Base-by-base conservation (phyloP, 1,140 invertebrate genomes). In the Macrotrachela quadricornifera region DNA sequence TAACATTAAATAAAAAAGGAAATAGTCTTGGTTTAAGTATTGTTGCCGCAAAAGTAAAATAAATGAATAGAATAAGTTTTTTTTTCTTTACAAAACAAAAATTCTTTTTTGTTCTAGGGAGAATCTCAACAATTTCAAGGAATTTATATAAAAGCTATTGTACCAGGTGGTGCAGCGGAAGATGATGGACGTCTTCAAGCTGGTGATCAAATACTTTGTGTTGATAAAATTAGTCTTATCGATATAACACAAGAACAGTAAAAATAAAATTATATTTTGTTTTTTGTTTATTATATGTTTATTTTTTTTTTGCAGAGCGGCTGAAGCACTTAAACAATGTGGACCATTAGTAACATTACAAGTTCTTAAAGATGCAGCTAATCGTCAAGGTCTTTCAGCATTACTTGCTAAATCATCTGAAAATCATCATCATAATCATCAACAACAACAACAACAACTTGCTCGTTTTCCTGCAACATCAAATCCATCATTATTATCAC, bases 81-180 rank as follows among this genome's bases (percentile, higher is more conserved):
- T 30, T 30, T 30, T 8, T 30, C 21, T 30, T 30, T 8, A 30
- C 21, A 30, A n/a, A n/a, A n/a, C n/a, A n/a, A n/a, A n/a, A n/a
- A n/a, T n/a, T n/a, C n/a, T n/a, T n/a, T n/a, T n/a, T n/a, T n/a
- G n/a, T n/a, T n/a, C n/a, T n/a, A n/a, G 82, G 83, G 88, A 37
- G 79, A 82, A 43, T 81, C 81, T n/a, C 84, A 87, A 64, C 80
- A 82, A 61, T 79, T 83, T 60, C 71, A 90, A 44, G 90, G 90
- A 39, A 95, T 95, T 64, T 96, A 95, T 67, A 90, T 96, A 53
- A 95, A 95, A 71, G 90, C 86, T 52, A 88, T 96, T 17, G 88
- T 96, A 21, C 78, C 84, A 55, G 86, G 86, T 46, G 90, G 90
- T 47, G 87, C 88, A 46, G 91, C 90, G 17, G 87, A 39, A 12